phyloP scores from a whole-genome alignment of 1,140 invertebrate genomes.

The Meloidogyne exigua region DNA sequence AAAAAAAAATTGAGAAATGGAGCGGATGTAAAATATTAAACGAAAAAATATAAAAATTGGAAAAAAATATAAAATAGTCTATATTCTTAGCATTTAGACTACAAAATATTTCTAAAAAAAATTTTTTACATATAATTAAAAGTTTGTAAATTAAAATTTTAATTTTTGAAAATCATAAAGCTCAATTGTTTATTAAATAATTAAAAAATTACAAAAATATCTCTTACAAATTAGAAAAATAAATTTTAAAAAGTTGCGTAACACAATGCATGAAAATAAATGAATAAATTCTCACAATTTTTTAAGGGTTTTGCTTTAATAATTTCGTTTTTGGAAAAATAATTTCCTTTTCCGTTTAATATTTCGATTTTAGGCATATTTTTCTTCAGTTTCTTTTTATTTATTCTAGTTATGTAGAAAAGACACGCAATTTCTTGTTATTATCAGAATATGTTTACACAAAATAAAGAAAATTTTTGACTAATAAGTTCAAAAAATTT shows the following conservation, averaged over 20 bases:
- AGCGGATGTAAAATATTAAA: not conserved
- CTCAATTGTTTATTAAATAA: too few species aligned
- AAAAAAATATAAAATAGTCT: not conserved
- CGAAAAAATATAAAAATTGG: not conserved
- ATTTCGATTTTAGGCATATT: not conserved
- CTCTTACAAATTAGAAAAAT: not conserved
- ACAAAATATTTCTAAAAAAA: not conserved
- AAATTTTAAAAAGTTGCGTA: not conserved
- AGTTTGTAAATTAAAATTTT: too few species aligned
- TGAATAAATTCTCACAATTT: not conserved
- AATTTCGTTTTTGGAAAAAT: not conserved
- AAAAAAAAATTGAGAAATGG: not conserved
- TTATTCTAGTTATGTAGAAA: not conserved
- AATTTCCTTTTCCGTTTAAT: not conserved
- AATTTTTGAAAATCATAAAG: too few species aligned
- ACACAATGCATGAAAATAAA: not conserved
- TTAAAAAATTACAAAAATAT: too few species aligned
- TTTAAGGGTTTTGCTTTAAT: not conserved
- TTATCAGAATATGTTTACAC: not conserved
- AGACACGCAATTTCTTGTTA: not conserved
- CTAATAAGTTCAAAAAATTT: too few species aligned
- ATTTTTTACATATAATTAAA: too few species aligned
- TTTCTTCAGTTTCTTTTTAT: not conserved
- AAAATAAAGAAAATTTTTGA: not conserved
- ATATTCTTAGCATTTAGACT: not conserved